Conservation (phyloP, 23 tunicate genomes). For the Halocynthia aurantium region DNA sequence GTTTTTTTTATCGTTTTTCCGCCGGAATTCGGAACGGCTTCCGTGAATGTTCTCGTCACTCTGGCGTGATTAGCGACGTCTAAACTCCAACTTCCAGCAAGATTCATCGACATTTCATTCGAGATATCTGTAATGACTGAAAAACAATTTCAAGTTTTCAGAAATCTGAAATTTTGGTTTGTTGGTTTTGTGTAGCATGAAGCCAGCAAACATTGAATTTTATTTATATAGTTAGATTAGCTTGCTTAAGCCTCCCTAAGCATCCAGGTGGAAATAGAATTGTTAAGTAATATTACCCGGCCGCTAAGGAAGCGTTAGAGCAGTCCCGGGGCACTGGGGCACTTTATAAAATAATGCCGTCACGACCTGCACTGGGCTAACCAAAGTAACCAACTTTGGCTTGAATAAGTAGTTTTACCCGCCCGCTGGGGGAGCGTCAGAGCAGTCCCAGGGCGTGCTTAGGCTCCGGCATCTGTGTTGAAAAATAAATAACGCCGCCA, state of each 20-base stretch:
- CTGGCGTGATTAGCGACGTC: conserved; percentile 31
- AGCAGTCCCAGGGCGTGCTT: too few species aligned
- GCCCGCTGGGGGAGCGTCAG: too few species aligned
- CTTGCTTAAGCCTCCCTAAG: neutral
- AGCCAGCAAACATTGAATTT: neutral
- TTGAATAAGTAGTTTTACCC: too few species aligned
- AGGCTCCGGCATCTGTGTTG: neutral
- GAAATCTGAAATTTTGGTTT: neutral
- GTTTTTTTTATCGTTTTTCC: conserved; percentile 20
- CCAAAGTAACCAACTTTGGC: too few species aligned
- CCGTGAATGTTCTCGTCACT: conserved; percentile 24
- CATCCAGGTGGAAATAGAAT: too few species aligned
- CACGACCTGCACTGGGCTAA: too few species aligned
- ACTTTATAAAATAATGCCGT: too few species aligned
- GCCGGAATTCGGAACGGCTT: conserved; percentile 18
- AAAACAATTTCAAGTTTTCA: neutral
- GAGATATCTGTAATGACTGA: conserved; percentile 47
- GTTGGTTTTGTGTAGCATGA: neutral
- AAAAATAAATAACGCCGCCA: neutral
- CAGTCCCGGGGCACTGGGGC: too few species aligned
- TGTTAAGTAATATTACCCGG: too few species aligned
- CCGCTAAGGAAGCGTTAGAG: too few species aligned
- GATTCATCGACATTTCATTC: conserved; percentile 20
- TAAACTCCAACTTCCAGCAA: conserved; percentile 45
- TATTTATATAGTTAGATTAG: neutral